A percentile compares a stretch with the other conserved stretches of the same genome.
Conservation (phyloP, 2,888 invertebrate species). For the Rotaria macrura region DNA sequence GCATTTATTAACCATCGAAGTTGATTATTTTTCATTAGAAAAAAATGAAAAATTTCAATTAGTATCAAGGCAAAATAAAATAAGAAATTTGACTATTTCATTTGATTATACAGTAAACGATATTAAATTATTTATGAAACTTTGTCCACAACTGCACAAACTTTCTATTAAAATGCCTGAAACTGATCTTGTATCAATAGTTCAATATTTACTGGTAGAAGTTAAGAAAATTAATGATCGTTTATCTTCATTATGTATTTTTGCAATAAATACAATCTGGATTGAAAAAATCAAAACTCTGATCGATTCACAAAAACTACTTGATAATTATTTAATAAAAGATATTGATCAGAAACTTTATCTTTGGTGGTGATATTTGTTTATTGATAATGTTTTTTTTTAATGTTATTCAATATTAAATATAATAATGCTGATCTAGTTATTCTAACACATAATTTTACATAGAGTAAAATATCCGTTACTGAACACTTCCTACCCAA, state of each 20-base stretch:
- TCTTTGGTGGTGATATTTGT: too few relatives aligned
- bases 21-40: neutral
- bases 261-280: fast-evolving
- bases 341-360: too few relatives aligned
- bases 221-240: neutral
- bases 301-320: too few relatives aligned
- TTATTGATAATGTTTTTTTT: too few relatives aligned
- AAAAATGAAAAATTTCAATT: neutral
- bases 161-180: neutral
- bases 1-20: neutral
- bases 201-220: neutral
- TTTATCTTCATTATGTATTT: neutral
- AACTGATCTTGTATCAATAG: neutral
- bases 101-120: neutral
- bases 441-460: too few relatives aligned
- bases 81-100: neutral
- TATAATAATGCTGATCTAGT: too few relatives aligned
- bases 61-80: neutral
- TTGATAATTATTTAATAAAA: neutral
- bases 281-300: neutral
- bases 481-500: too few relatives aligned
- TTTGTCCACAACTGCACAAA: neutral
- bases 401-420: too few relatives aligned
- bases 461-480: too few relatives aligned
- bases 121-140: neutral